These are phyloP conservation scores for Eremophila alpestris DNA, from an alignment of 2,797 vertebrate species.

Conservation along the genomic window DNA sequence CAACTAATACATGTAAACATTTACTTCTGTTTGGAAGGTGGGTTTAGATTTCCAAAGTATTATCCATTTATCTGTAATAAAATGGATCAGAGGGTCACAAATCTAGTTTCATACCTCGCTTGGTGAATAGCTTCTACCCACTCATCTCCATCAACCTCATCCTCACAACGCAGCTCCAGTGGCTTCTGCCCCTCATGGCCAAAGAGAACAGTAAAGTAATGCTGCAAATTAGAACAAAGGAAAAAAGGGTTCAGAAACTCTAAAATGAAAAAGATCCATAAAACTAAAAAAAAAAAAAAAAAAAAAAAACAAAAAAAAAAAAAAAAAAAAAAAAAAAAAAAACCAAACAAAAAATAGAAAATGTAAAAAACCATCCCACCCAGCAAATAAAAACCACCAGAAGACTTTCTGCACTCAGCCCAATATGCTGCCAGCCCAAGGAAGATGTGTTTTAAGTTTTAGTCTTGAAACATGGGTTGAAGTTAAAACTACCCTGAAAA, in stretches of 20 bases:
- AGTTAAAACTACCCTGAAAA: not conserved
- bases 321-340: not conserved
- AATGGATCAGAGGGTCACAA: not conserved
- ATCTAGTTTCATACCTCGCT: constrained; percentile 83
- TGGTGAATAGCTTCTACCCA: constrained; percentile 98
- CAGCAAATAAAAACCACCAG: not conserved
- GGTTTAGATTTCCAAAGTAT: not conserved
- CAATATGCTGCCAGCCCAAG: not conserved
- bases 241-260: not conserved
- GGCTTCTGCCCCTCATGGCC: constrained; percentile 96
- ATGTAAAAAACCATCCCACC: not conserved
- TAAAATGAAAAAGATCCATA: not conserved
- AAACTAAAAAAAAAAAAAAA: fast-evolving
- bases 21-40: not conserved
- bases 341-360: not conserved
- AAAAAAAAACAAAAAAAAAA: not conserved
- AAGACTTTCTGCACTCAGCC: not conserved
- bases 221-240: constrained; percentile 73
- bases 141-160: constrained; percentile 91
- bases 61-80: not conserved
- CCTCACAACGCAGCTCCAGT: constrained; percentile 93
- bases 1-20: not conserved
- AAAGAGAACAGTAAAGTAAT: constrained; percentile 94
- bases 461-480: not conserved
- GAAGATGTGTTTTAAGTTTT: not conserved